Base-by-base conservation (phyloP, 1,140 invertebrate genomes). In the Ceratina calcarata region DNA sequence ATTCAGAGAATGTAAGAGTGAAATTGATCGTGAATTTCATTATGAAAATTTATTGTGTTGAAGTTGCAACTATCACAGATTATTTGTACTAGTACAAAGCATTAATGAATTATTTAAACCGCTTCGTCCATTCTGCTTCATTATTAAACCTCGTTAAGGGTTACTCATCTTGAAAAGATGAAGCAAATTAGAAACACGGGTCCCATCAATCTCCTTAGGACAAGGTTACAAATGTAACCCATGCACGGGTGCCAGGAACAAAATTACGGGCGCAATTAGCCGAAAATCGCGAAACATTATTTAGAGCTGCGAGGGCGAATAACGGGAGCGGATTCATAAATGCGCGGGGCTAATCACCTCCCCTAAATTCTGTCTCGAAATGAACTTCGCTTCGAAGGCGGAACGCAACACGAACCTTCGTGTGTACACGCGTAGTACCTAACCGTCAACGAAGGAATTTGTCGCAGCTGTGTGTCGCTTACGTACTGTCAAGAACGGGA, bases 331-430 rank as follows among this genome's bases (percentile, higher is more conserved):
- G 51, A 53, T 68, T 53, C 15, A 53, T 53, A 68, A 68, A 68
- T 51, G 49, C 20, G 20, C 22, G 15, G 22, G 37, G 45, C 22
- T 53, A 68, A 68, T 68, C 66, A 18, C 22, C 8, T 10, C 66
- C 22, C 10, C 7, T 67, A 67, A 67, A 67, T 67, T 67, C 20
- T 22, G 8, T 53, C 66, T 68, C 22, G 49, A 53, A 68, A 68
- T 68, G 49, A 67, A 20, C 3, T 51, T 16, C 65, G 13, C 65
- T 67, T n/a, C 13, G 20, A 67, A 67, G 65, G 65, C 27, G 15
- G 45, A 60, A 10, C 20, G 57, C 1, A n/a, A 60, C 37, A 10
- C 37, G 37, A 10, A 45, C 37, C 37, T 10, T 60, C 57, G n/a
- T 60, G 57, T 20, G 20, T 60, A 60, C 57, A 22, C 16, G 18